These are phyloP conservation scores for Anthoptus insignis DNA, from an alignment of 2,888 invertebrate genomes.

Conservation along the genomic window DNA sequence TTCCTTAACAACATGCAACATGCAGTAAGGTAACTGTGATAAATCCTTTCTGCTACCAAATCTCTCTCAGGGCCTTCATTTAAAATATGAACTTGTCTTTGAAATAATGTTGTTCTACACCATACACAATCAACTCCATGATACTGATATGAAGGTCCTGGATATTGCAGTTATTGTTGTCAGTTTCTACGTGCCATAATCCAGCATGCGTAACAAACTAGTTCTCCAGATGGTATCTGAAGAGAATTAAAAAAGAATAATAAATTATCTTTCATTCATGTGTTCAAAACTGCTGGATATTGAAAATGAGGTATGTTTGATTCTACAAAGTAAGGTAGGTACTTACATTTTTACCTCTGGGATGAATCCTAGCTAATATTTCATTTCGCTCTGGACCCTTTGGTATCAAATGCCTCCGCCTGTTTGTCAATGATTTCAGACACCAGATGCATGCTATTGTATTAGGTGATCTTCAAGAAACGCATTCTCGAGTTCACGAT, in stretches of 20 bases:
- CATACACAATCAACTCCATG: not conserved
- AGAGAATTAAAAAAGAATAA: not conserved
- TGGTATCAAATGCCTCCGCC: not conserved
- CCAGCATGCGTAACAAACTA: slow-evolving; percentile 34
- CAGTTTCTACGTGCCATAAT: slow-evolving; percentile 28
- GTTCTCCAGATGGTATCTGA: slow-evolving; percentile 9
- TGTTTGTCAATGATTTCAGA: not conserved
- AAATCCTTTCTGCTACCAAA: not conserved
- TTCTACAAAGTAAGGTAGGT: no score
- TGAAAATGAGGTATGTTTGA: no score
- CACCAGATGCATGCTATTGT: slow-evolving; percentile 5
- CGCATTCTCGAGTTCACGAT: no score
- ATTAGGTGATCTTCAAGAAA: no score
- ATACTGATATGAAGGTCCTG: not conserved
- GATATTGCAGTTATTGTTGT: slow-evolving; percentile 12
- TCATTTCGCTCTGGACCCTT: slow-evolving; percentile 1
- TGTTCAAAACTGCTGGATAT: not conserved
- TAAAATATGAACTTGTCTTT: not conserved
- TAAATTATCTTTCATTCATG: not conserved
- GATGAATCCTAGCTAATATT: not conserved
- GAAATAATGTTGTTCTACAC: not conserved
- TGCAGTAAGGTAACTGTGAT: no score
- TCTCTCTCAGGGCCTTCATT: not conserved
- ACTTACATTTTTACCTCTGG: no score
- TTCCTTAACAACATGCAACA: no score